A percentile compares a stretch with the other conserved stretches of the same genome.
These are phyloP conservation scores for Drosophila sp. DNA, from an alignment of 1,140 invertebrate species.

Conservation along the genomic window DNA sequence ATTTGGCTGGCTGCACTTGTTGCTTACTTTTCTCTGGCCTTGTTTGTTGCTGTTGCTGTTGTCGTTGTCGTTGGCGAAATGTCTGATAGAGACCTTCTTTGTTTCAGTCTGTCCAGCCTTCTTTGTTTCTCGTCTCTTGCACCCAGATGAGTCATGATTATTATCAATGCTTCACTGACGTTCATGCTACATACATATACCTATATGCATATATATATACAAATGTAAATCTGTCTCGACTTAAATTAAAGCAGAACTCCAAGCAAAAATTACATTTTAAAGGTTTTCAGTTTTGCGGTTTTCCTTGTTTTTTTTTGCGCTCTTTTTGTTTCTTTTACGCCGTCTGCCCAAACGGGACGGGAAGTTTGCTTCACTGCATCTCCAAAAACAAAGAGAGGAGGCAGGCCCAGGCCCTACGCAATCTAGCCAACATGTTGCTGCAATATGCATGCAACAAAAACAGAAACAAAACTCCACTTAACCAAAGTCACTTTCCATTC, in stretches of 20 bases:
- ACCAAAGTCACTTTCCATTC: neutral
- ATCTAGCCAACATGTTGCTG: constrained; percentile 50
- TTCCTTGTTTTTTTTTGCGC: constrained; percentile 27
- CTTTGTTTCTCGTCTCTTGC: neutral
- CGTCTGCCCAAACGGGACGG: constrained; percentile 65
- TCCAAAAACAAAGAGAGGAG: constrained; percentile 26
- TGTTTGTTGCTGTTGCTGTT: constrained; percentile 18
- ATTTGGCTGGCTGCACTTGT: constrained; percentile 59
- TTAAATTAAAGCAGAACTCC: constrained; percentile 2
- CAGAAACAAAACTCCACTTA: neutral
- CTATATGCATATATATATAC: too few species aligned
- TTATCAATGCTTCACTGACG: constrained; percentile 14
- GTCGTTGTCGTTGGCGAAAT: constrained; percentile 13
- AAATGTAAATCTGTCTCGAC: neutral
- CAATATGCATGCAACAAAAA: constrained; percentile 24
- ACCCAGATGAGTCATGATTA: constrained; percentile 18
- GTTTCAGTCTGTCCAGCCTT: neutral
- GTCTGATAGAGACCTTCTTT: constrained; percentile 42
- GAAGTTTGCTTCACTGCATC: constrained; percentile 71
- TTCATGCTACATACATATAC: neutral
- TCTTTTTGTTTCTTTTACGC: constrained; percentile 52
- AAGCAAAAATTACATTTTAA: constrained; percentile 13
- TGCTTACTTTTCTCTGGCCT: constrained; percentile 62
- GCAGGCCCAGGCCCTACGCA: constrained; percentile 12
- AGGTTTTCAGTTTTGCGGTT: constrained; percentile 26